Evolutionary conservation across 2,888 invertebrate genomes (phyloP), one percentile per base, ranked within the genome.

Genomic region (Empis livida): DNA sequence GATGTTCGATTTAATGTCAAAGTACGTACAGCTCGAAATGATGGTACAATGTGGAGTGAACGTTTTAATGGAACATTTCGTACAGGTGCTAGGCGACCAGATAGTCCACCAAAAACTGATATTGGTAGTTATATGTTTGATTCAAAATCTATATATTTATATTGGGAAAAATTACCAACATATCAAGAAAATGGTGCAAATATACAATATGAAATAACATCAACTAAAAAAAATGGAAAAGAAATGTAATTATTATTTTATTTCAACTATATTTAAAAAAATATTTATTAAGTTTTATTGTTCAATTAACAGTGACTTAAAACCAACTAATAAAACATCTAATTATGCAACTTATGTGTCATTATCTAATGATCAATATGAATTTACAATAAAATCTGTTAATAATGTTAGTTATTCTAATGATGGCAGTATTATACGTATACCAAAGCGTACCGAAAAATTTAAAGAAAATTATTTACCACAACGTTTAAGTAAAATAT

Each of bases 131-230:
- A 88, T 62, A 78, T 84, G 62, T 74, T 80, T 53, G 74, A 80
- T 57, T 73, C 73, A 50, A 72, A 82, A 52, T 74, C 79, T 46
- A 71, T 87, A 39, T 78, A 79, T 61, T 70, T 90, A 17, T 90
- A 88, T 63, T 91, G 90, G 89, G 80, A 84, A 60, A 76, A 81
- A 53, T 74, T 90, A 44, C 76, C 78, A 16, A 73, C 74, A 41
- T 75, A 76, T 60, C 73, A 80, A 55, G 75, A 82, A 57, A 87
- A 87, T 59, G 90, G 88, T 16, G 76, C 78, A 8, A 75, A 82
- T 59, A 87, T 90, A 59, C 73, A 72, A 3, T 90, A 90, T 61
- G 71, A 73, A 53, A 74, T 86, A n/a, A 65, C 71, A 32, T 58
- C 62, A 48, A 64, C 61, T 44, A 53, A 53, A 11, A 47, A 53